A percentile compares a stretch with the other conserved stretches of the same genome.
phyloP scores from a whole-genome alignment of 2,797 vertebrate species.

The Galaxias olidus region DNA sequence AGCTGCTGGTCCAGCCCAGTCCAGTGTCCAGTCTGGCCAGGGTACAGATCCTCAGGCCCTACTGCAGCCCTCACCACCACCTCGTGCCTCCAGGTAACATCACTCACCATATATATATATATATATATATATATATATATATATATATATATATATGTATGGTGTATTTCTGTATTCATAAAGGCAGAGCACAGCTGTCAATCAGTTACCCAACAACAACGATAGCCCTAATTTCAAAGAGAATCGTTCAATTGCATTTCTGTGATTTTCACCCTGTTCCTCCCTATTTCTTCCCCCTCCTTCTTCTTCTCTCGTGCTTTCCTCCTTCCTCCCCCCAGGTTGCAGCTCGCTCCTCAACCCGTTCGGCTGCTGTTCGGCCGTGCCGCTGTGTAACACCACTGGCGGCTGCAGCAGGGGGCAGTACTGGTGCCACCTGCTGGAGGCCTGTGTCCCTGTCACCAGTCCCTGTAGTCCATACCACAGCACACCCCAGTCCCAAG shows the following conservation, averaged over 20 bases:
- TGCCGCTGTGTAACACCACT: conserved; percentile 77
- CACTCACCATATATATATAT: not conserved
- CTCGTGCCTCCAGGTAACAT: conserved; percentile 77
- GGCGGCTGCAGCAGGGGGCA: conserved; percentile 71
- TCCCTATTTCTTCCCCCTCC: not conserved
- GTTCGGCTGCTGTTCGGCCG: conserved; percentile 74
- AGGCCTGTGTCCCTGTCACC: conserved; percentile 68
- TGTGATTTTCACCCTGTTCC: not conserved
- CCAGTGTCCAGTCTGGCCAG: conserved; percentile 55
- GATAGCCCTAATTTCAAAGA: not conserved
- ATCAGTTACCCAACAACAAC: not conserved
- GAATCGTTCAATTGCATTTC: too few relatives aligned
- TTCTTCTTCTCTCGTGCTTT: not conserved
- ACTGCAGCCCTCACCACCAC: conserved; percentile 75
- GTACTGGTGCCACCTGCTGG: conserved; percentile 81
- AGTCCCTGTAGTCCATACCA: conserved; percentile 75
- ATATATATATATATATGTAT: not conserved
- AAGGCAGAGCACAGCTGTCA: too few relatives aligned
- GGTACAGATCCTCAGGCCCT: conserved; percentile 78
- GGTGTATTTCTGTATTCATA: not conserved
- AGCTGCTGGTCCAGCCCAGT: conserved; percentile 71
- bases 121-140: too few relatives aligned
- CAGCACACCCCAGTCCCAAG: conserved; percentile 22
- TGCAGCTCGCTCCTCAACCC: conserved; percentile 74
- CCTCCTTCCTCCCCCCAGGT: conserved; percentile 53